These are phyloP conservation scores for Hirtodrosophila histrioides DNA, from an alignment of 2,888 invertebrate genomes.

Conservation along the genomic window DNA sequence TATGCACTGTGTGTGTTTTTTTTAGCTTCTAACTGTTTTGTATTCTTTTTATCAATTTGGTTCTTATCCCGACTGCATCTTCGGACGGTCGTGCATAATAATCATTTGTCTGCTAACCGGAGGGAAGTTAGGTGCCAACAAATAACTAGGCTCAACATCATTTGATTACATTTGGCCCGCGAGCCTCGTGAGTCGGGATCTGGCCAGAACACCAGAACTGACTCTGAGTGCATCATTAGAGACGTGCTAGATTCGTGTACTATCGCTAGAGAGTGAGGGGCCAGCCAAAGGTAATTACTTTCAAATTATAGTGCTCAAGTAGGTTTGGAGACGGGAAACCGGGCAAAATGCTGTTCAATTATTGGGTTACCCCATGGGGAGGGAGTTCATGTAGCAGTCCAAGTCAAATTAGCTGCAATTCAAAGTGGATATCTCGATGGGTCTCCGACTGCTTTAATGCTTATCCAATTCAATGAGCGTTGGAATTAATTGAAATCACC, in stretches of 20 bases:
- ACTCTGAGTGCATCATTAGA: constrained; percentile 76
- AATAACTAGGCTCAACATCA: constrained; percentile 62
- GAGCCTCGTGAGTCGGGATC: constrained; percentile 21
- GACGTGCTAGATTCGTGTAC: constrained; percentile 68
- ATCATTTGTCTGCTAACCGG: constrained; percentile 62
- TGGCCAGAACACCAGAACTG: constrained; percentile 41
- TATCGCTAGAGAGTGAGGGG: constrained; percentile 12
- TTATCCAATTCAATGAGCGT: constrained; percentile 11
- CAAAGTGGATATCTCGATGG: constrained; percentile 14
- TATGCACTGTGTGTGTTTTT: background rate
- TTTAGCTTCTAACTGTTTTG: constrained; percentile 11
- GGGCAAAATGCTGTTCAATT: constrained; percentile 51
- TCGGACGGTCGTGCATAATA: constrained; percentile 48
- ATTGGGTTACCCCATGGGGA: constrained; percentile 51
- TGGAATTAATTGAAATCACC: constrained; percentile 7
- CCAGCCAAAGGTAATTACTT: constrained; percentile 57
- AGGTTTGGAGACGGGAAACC: constrained; percentile 48
- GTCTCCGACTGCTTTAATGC: constrained; percentile 10
- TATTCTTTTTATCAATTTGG: constrained; percentile 45
- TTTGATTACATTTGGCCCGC: constrained; percentile 52
- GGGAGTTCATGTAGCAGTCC: constrained; percentile 26
- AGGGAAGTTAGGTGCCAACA: constrained; percentile 75
- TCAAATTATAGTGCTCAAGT: constrained; percentile 66
- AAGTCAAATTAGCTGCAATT: constrained; percentile 56
- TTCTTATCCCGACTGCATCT: constrained; percentile 34